Evolutionary conservation across 1,140 invertebrate species (phyloP), one percentile per base, ranked within the genome.

Genomic region (Apis laboriosa): DNA sequence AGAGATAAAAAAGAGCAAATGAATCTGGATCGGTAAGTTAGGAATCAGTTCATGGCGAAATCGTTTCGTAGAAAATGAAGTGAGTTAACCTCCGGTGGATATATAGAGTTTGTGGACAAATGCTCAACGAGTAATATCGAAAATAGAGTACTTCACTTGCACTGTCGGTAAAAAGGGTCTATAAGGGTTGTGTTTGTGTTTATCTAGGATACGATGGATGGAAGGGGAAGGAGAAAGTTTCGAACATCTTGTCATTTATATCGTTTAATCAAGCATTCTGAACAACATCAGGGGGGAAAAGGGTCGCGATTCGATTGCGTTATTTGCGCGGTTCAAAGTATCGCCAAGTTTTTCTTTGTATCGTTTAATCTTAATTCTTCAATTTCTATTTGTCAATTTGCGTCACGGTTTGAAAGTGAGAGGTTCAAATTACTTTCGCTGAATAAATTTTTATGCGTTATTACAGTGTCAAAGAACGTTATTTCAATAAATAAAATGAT

Each of bases 21-120:
- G 55, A 61, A 58, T 34, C 13, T n/a, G 34, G 34, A 43, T 55
- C 66, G 81, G 51, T 83, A 78, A 83, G 61, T 19, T 21, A 28
- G 81, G n/a, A 9, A 55, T 2, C 80, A 12, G 56, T 43, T 43
- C 4, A 21, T 17, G 5, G 21, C 15, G 17, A 61, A 56, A 24
- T 60, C n/a, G 9, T n/a, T 9, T 43, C 34, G 34, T 43, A 43
- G 34, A 43, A 43, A 43, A 43, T 43, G 34, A 43, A 55, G 56
- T 24, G 28, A 5, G 81, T 78, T 83, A 78, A 71, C 76, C 56
- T 83, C 76, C 58, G 24, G 56, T 58, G 81, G 58, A 78, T 66
- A 21, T 55, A 58, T 49, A 83, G 75, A 28, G 19, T 21, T 11
- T 43, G 34, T 4, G 34, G 34, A 43, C 34, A 43, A 43, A 43